Evolutionary conservation across 2,888 invertebrate species (phyloP).

Genomic region (Aproaerema taeniolella): DNA sequence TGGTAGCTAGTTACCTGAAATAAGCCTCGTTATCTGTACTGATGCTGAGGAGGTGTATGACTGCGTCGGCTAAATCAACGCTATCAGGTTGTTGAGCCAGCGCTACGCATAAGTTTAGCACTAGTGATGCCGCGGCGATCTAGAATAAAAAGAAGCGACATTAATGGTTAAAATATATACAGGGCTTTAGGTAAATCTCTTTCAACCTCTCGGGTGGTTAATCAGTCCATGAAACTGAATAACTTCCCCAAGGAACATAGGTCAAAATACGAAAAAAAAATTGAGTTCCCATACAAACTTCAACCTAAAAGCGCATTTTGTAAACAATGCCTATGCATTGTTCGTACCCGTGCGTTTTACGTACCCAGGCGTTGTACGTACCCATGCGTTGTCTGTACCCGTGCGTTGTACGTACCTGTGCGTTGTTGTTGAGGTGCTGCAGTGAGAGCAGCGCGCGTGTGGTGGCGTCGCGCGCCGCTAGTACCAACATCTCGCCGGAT

Average conservation of each 20-base stretch:
- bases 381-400: too few relatives aligned
- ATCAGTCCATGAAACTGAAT: too few relatives aligned
- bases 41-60: constrained; percentile 72
- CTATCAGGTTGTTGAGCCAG: constrained; percentile 75
- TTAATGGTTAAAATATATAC: too few relatives aligned
- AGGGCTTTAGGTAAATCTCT: too few relatives aligned
- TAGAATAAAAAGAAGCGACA: constrained; percentile 36
- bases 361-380: too few relatives aligned
- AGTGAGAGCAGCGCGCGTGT: constrained; percentile 71
- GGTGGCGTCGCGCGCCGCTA: constrained; percentile 77
- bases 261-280: too few relatives aligned
- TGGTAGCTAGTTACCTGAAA: constrained; percentile 69
- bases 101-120: constrained; percentile 84
- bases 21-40: constrained; percentile 84
- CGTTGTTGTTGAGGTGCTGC: constrained; percentile 76
- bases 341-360: too few relatives aligned
- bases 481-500: constrained; percentile 79
- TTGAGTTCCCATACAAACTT: too few relatives aligned
- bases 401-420: constrained; percentile 72
- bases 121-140: constrained; percentile 84
- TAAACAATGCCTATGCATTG: too few relatives aligned
- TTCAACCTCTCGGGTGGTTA: too few relatives aligned
- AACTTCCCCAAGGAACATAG: too few relatives aligned
- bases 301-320: too few relatives aligned
- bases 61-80: constrained; percentile 69